Evolutionary conservation across 1,140 invertebrate genomes (phyloP).

Genomic region (Adelges cooleyi): DNA sequence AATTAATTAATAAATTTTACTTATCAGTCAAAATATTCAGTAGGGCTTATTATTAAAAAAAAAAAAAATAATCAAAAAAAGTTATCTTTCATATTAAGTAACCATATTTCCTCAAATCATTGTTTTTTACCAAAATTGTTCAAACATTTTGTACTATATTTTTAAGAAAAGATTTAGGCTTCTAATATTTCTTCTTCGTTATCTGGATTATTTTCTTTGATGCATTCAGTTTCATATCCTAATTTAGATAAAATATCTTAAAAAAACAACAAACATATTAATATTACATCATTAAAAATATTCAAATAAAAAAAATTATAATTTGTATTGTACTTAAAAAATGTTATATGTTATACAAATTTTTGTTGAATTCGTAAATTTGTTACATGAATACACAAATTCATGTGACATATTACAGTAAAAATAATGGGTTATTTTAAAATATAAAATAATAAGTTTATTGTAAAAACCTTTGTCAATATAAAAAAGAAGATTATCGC

Average conservation of each 20-base stretch:
- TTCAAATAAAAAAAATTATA: background rate
- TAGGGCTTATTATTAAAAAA: too few species aligned
- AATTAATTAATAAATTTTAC: too few species aligned
- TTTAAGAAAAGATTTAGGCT: background rate
- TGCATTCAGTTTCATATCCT: slow-evolving; percentile 22
- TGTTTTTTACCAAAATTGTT: too few species aligned
- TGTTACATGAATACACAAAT: background rate
- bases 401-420: background rate
- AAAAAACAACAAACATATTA: background rate
- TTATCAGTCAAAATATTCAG: too few species aligned
- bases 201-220: background rate
- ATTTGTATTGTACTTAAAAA: background rate
- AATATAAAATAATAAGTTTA: background rate
- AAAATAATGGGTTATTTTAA: background rate
- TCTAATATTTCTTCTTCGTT: slow-evolving; percentile 30
- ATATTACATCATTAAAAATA: too few species aligned
- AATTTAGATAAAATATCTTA: slow-evolving; percentile 29
- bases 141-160: too few species aligned
- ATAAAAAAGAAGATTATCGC: slow-evolving; percentile 34
- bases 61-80: too few species aligned
- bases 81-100: too few species aligned
- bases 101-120: too few species aligned
- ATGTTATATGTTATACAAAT: background rate
- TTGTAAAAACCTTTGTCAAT: slow-evolving; percentile 33
- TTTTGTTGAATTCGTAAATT: too few species aligned